Evolutionary conservation across 2,888 invertebrate species (phyloP), one percentile per base, ranked within the genome.

Genomic region (Clistopyga incitator): DNA sequence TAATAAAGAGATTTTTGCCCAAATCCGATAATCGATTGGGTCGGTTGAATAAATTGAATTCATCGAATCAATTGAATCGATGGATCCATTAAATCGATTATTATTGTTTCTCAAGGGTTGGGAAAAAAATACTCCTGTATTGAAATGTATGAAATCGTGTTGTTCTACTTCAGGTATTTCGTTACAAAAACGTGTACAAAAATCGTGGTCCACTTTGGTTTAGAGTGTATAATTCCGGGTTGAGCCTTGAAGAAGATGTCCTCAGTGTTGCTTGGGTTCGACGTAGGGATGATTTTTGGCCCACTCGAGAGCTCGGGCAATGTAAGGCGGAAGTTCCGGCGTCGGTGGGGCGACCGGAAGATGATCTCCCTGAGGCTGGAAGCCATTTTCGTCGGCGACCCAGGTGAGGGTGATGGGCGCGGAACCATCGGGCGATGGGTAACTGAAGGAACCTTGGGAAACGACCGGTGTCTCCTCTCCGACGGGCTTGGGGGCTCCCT

Each of bases 341-440:
- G 78, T 64, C 4, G 80, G 56, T 29, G 85, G 81, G 6, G 84
- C 78, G 8, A 81, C 84, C 10, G 87, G 87, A 20, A 87, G 72
- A 54, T 87, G 85, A 50, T 74, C 65, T 45, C 87, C 87, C 61
- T 76, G n/a, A 4, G 85, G 80, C 11, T 81, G 72, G 29, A 72
- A 84, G 23, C 85, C 87, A 52, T 83, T 86, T 65, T 84, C 84
- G 65, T 87, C 85, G 42, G 86, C 86, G 45, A 56, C 38, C 85
- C 85, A 86, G 8, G 64, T 45, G 1, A 86, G 18, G n/a, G 84
- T 34, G 15, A 85, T 52, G 59, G 84, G 84, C 23, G 6, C 50
- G 18, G 84, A 86, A 10, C 87, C 87, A 72, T 87, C 87, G 13
- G 87, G 85, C 11, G 84, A 50, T 1, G 81, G 84, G 56, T 82